Conservation (phyloP, 2,113 vertebrate genomes). For the Lophotis ruficrista region DNA sequence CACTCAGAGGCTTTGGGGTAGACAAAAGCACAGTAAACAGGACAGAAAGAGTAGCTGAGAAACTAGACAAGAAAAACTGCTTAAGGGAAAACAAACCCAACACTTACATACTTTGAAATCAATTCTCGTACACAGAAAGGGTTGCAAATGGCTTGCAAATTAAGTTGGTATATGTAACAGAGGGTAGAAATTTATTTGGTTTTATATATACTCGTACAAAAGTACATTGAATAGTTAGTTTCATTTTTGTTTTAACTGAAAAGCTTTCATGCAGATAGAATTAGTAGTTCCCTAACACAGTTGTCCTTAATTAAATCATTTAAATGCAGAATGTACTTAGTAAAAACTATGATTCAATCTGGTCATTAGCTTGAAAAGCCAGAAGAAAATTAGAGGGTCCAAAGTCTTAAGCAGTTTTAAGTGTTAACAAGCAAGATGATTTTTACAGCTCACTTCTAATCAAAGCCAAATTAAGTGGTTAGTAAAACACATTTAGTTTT, state of each 20-base stretch:
- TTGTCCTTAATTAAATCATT: background rate
- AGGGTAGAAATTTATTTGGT: background rate
- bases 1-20: slow-evolving; percentile 84
- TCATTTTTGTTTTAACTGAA: background rate
- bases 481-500: slow-evolving; percentile 1
- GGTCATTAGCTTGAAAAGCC: background rate
- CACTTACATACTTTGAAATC: background rate
- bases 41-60: background rate
- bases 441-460: background rate
- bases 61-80: slow-evolving; percentile 67
- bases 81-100: slow-evolving; percentile 39
- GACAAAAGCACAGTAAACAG: background rate
- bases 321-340: background rate
- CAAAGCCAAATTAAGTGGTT: slow-evolving; percentile 22
- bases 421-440: background rate
- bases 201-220: background rate
- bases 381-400: background rate
- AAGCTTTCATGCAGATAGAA: background rate
- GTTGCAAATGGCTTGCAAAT: background rate
- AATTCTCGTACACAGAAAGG: background rate
- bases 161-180: background rate
- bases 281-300: background rate
- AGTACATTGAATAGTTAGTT: background rate
- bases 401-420: slow-evolving; percentile 77
- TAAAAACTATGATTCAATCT: background rate